These are phyloP conservation scores for Mandrillus leucophaeus DNA, from an alignment of 2,113 vertebrate species.

Conservation along the genomic window DNA sequence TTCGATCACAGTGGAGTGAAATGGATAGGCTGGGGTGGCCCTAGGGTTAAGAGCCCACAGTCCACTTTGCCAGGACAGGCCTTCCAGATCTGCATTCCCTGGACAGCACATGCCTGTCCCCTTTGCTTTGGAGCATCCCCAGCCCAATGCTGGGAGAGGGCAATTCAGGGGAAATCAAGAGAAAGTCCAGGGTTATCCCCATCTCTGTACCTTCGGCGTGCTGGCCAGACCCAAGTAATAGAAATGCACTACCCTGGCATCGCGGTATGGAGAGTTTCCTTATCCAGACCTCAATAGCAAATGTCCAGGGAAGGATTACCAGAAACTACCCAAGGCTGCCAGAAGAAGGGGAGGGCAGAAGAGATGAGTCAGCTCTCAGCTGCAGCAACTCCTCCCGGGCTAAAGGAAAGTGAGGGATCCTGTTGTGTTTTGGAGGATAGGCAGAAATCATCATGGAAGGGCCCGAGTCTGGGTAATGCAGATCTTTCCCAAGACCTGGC, in stretches of 20 bases:
- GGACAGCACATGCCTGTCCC: background rate
- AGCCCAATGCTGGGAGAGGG: background rate
- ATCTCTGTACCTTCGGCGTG: background rate
- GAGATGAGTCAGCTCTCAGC: background rate
- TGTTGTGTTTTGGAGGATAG: background rate
- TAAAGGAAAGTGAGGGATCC: background rate
- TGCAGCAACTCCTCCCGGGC: background rate
- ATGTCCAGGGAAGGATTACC: background rate
- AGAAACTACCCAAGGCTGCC: background rate
- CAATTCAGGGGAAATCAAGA: background rate
- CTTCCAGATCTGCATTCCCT: background rate
- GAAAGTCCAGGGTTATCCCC: background rate
- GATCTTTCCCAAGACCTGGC: background rate
- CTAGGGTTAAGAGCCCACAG: background rate
- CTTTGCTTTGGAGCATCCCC: background rate
- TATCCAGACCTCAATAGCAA: background rate
- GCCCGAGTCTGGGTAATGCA: no score
- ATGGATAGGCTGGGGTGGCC: background rate
- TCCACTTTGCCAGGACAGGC: background rate
- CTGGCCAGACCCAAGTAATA: background rate
- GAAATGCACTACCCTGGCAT: background rate
- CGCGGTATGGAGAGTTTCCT: background rate
- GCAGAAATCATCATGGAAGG: background rate
- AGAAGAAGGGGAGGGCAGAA: background rate
- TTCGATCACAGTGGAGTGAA: background rate